Percentiles rank a stretch among this genome's conserved stretches.
Evolutionary conservation across 2,888 invertebrate genomes (phyloP).

Genomic region (Drosophila flavopinicola): DNA sequence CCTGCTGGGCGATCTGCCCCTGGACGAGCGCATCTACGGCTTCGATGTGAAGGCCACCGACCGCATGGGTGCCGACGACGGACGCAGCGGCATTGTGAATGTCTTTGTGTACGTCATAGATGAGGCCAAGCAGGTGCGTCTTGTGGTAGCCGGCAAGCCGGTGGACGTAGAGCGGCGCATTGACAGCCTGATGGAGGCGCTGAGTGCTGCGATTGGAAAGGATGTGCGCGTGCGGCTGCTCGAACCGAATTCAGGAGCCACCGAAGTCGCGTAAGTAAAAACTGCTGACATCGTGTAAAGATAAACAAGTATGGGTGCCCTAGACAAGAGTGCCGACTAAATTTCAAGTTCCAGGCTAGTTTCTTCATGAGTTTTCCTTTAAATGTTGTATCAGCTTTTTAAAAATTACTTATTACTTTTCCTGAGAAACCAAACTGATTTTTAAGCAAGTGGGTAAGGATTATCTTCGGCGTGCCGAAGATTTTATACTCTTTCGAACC

Average conservation of each 20-base stretch:
- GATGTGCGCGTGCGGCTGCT: conserved; percentile 91
- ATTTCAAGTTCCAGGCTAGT: too few species aligned
- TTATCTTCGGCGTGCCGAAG: too few species aligned
- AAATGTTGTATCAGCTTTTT: too few species aligned
- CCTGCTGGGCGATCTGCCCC: conserved; percentile 87
- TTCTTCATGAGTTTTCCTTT: too few species aligned
- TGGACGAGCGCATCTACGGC: conserved; percentile 91
- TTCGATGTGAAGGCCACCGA: conserved; percentile 96
- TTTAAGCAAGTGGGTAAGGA: too few species aligned
- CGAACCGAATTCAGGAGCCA: conserved; percentile 87
- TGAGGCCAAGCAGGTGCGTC: conserved; percentile 91
- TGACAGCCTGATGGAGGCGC: conserved; percentile 88
- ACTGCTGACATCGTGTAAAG: too few species aligned
- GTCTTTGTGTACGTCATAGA: conserved; percentile 94
- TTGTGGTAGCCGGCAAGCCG: conserved; percentile 91
- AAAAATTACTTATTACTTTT: too few species aligned
- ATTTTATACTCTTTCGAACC: too few species aligned
- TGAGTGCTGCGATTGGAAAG: conserved; percentile 90
- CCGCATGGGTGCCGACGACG: conserved; percentile 91
- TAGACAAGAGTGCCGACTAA: too few species aligned
- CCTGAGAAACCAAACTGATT: too few species aligned
- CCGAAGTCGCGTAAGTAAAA: conserved; percentile 85
- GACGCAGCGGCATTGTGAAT: conserved; percentile 92
- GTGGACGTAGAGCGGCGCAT: conserved; percentile 90
- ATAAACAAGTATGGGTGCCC: too few species aligned